Base-by-base conservation (phyloP, 1,140 invertebrate genomes). In the Drepana arcuata region DNA sequence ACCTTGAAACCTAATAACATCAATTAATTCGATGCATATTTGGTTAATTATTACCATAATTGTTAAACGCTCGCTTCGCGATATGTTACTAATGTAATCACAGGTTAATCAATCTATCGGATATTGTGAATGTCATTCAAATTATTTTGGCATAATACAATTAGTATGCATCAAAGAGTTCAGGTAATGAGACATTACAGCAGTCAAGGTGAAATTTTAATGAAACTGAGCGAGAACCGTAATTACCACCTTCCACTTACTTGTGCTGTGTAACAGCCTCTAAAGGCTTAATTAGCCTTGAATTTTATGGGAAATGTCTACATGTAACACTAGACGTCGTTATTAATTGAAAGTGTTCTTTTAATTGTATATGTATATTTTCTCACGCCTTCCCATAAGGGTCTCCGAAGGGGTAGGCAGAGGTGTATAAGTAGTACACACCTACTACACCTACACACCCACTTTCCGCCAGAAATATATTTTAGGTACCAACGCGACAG, bases 131-230 rank as follows among this genome's bases (percentile, higher is more conserved):
- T 34, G 39, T 39, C 36, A 40, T 31, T 45, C 39, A 44, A 36
- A 43, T 37, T 26, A 26, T 34, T 25, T 27, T 28, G 41, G n/a
- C n/a, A 9, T 4, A 48, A 51, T 40, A 49, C 55, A 61, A 60
- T 58, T 60, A 55, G 40, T 46, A 53, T 62, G 50, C 63, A 47
- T 67, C 59, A 67, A 57, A 57, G 55, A 56, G 53, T 56, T 42
- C 16, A 15, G 37, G 38, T 57, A 57, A 62, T 59, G 53, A 56
- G 38, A 32, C 47, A 39, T 52, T 48, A 57, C 23, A 13, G 13
- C 34, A 16, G 32, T 7, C 18, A 41, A 57, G 51, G 56, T 62
- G 40, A 57, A 66, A 62, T 56, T 66, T 57, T 57, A 62, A 66
- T 57, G 52, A 53, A 54, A 56, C 51, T 44, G 37, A 47, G 43